phyloP scores from a whole-genome alignment of 2,888 invertebrate genomes.

The Leptarthrus brevirostris region DNA sequence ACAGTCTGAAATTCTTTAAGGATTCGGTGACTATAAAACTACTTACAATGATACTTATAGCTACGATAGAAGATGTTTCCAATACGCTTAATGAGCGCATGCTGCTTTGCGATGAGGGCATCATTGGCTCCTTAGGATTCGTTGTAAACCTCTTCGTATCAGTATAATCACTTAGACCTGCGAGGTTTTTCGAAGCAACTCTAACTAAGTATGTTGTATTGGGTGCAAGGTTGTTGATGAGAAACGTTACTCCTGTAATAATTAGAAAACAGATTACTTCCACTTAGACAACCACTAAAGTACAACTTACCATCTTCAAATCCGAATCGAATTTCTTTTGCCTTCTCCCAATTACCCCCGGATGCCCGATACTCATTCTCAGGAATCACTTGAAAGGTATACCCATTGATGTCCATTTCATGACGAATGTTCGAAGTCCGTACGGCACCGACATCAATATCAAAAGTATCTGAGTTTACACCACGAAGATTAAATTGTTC shows the following conservation, averaged over 20 bases:
- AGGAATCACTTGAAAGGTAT: slow-evolving; percentile 65
- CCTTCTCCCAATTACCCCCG: slow-evolving; percentile 65
- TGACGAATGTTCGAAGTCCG: slow-evolving; percentile 59
- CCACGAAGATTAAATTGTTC: slow-evolving; percentile 63
- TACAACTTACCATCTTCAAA: slow-evolving; percentile 64
- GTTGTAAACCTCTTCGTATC: slow-evolving; percentile 63
- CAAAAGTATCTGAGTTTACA: slow-evolving; percentile 66
- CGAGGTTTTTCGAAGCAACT: slow-evolving; percentile 70
- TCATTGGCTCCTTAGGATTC: slow-evolving; percentile 61
- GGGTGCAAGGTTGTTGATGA: slow-evolving; percentile 67
- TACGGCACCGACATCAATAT: slow-evolving; percentile 65
- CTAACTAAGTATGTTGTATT: slow-evolving; percentile 70
- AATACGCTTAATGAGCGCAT: background rate
- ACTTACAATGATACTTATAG: background rate
- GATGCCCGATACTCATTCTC: slow-evolving; percentile 63
- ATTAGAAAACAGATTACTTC: background rate
- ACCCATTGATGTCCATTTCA: slow-evolving; percentile 66
- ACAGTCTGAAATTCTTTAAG: background rate
- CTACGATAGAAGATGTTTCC: background rate
- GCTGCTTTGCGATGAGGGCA: slow-evolving; percentile 55
- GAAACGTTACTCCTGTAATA: slow-evolving; percentile 68
- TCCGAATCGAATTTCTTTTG: slow-evolving; percentile 63
- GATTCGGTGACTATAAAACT: background rate
- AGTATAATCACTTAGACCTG: slow-evolving; percentile 68
- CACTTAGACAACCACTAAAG: background rate